Evolutionary conservation across 2,797 vertebrate species (phyloP), one percentile per base, ranked within the genome.

Genomic region (Pteropus rufus): DNA sequence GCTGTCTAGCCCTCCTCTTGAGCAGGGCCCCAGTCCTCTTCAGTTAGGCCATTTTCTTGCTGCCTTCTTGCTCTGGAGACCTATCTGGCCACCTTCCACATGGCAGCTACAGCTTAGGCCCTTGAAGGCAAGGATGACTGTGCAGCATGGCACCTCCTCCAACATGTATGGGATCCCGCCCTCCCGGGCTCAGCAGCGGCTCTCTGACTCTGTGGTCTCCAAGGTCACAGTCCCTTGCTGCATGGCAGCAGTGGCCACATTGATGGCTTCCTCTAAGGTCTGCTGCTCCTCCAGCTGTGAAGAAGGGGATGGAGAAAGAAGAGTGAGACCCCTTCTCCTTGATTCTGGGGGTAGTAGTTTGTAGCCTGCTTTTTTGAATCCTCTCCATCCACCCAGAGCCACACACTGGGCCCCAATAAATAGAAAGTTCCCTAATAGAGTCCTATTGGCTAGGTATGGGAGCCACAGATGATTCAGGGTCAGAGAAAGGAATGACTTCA

Each of bases 211-310:
- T 3, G 95, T 12, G 41, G 96, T 79, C 34, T 95, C 97, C 44
- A 98, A 96, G 1, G 97, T 73, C 87, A 97, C 69, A 0, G 98
- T 92, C 31, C 98, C 97, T 6, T 96, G 98, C 69, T 98, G 98
- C 93, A 98, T 98, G 10, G 98, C 98, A 44, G 98, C 98, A 0
- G 99, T 94, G 44, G 98, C 98, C 98, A 98, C 96, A 24, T 98
- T 97, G 93, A 99, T 97, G 84, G 98, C 98, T 54, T 98, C 99
- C 60, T 99, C 98, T 96, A 99, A 94, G 23, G 98, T 99, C 97
- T 98, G 99, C 97, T 99, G 98, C 49, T 98, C 98, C 97, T 99
- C 98, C 39, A 99, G 79, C 99, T 99, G 96, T 0, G 0, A 52
- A 77, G 64, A 76, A 86, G 34, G 8, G 29, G 64, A 18, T 36